Base-by-base conservation (phyloP, 2,888 invertebrate species). In the Eupsilia transversa region DNA sequence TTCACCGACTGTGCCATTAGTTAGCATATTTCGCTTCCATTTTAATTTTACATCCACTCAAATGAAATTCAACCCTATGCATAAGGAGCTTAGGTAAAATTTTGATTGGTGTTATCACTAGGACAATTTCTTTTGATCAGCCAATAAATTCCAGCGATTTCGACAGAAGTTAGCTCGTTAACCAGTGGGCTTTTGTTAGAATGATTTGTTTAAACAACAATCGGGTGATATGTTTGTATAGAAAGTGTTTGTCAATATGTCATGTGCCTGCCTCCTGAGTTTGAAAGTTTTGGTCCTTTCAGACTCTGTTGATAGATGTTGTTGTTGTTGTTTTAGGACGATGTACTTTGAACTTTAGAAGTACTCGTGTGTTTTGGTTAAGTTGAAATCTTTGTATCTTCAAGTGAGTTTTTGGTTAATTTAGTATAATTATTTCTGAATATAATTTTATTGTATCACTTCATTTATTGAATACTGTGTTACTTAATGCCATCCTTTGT, bases 71-170 rank as follows among this genome's bases (percentile, higher is more conserved):
- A 63, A 69, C 83, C 67, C 20, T 84, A 79, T 64, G 0, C 0
- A 0, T 0, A 1, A 0, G 0, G 0, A 0, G 0, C 0, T 81
- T 80, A 66, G 70, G 80, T 76, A 67, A 9, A 56, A 68, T 74
- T 63, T 83, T 7, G 35, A 43, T 64, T 35, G 20, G 17, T 46
- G 23, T 73, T 54, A 41, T 41, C 56, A 74, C 20, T 77, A 64
- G 69, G 68, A 82, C 81, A 79, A 84, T 85, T 87, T 85, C 87
- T 85, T 87, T 86, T 87, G 87, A 87, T 87, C 87, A 85, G 82
- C 77, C 84, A 82, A 87, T 87, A 87, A 86, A 87, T 87, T 84
- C 59, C 63, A 79, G 41, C 82, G 80, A 80, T 84, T 87, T 85
- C 77, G 79, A 66, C 76, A 77, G 66, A 85, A 87, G 80, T 86